phyloP scores from a whole-genome alignment of 2,888 invertebrate genomes.

The Eurois occulta region DNA sequence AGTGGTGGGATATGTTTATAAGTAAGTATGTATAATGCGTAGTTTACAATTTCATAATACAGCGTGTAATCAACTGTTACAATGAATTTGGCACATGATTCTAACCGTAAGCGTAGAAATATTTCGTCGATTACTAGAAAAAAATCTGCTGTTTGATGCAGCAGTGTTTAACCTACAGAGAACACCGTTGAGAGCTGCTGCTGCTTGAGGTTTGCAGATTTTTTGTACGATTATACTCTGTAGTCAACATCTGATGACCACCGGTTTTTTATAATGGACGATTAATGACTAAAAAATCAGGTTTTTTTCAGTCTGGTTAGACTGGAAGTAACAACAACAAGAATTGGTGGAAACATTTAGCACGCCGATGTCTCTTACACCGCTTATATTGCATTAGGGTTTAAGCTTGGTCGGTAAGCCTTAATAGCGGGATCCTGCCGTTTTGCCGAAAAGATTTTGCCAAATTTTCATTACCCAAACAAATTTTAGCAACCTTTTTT shows the following conservation, averaged over 20 bases:
- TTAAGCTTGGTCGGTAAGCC: background rate
- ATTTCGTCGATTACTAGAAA: background rate
- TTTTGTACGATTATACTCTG: no score
- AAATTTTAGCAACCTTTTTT: no score
- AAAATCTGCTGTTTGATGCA: background rate
- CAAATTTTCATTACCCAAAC: no score
- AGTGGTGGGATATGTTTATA: constrained; percentile 27
- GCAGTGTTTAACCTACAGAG: no score
- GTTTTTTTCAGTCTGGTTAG: background rate
- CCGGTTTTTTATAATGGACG: no score
- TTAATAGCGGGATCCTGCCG: no score
- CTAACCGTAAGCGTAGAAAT: background rate
- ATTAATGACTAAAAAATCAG: background rate
- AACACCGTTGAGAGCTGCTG: no score
- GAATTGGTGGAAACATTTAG: no score
- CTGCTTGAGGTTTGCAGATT: no score
- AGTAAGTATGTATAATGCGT: background rate
- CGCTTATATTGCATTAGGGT: background rate
- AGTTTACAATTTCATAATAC: background rate
- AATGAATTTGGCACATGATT: background rate
- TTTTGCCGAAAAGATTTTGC: no score
- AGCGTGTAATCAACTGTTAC: background rate
- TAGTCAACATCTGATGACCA: no score
- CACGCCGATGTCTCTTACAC: background rate
- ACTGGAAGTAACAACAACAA: background rate